phyloP scores from a whole-genome alignment of 2,888 invertebrate genomes.

The Coecobrya sp. region DNA sequence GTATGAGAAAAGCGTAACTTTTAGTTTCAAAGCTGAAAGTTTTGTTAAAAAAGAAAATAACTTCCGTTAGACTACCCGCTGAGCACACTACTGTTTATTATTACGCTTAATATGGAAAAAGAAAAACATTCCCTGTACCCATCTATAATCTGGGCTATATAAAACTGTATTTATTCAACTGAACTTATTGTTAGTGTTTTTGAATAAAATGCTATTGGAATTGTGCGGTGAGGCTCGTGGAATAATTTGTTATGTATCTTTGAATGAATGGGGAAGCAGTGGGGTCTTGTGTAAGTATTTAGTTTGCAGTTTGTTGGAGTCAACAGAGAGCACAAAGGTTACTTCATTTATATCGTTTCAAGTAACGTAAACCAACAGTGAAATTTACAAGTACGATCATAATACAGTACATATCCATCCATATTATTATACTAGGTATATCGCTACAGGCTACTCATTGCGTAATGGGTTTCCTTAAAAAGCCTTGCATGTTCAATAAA shows the following conservation, averaged over 20 bases:
- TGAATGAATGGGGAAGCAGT: neutral
- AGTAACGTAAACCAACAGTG: neutral
- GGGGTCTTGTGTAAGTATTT: slow-evolving; percentile 2
- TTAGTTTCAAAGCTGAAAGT: neutral
- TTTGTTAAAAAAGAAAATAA: slow-evolving; percentile 32
- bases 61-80: slow-evolving; percentile 56
- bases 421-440: neutral
- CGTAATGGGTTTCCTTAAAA: slow-evolving; percentile 70
- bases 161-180: neutral
- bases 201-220: neutral
- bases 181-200: neutral
- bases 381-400: neutral
- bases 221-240: neutral
- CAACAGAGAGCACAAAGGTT: neutral
- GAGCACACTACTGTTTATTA: neutral
- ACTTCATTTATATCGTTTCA: neutral
- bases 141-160: neutral
- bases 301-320: neutral
- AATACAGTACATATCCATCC: neutral
- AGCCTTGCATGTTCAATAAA: slow-evolving; percentile 83
- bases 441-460: slow-evolving; percentile 62
- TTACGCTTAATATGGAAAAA: neutral
- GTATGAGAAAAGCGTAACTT: neutral
- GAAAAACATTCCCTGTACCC: neutral
- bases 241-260: slow-evolving; percentile 7